Conservation (phyloP, 2,797 vertebrate genomes). For the Poecilia picta region DNA sequence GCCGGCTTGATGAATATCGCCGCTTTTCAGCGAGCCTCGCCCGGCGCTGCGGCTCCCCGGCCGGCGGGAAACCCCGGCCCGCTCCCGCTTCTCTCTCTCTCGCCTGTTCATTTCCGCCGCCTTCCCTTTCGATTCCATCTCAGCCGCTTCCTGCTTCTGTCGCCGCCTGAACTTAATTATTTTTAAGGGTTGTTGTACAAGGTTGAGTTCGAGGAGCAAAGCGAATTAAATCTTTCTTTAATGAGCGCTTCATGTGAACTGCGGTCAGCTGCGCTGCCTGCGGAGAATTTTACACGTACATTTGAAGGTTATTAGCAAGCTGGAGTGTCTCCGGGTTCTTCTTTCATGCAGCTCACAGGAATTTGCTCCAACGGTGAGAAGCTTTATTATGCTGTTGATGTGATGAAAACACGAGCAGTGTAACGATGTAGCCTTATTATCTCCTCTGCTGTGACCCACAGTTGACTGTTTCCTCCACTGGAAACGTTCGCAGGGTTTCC, state of each 20-base stretch:
- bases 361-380: slow-evolving; percentile 20
- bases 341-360: slow-evolving; percentile 21
- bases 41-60: slow-evolving; percentile 41
- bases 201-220: slow-evolving; percentile 4
- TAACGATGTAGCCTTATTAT: slow-evolving; percentile 30
- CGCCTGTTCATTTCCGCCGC: slow-evolving; percentile 55
- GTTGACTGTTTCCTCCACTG: slow-evolving; percentile 23
- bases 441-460: slow-evolving; percentile 52
- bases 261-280: not conserved
- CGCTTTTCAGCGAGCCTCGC: slow-evolving; percentile 49
- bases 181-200: slow-evolving; percentile 17
- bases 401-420: slow-evolving; percentile 47
- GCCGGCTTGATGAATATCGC: slow-evolving; percentile 69
- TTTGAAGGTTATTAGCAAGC: slow-evolving; percentile 37
- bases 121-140: slow-evolving; percentile 31
- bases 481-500: not conserved
- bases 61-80: slow-evolving; percentile 40
- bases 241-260: slow-evolving; percentile 19
- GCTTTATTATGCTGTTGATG: slow-evolving; percentile 27
- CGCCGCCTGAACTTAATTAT: slow-evolving; percentile 14
- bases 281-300: slow-evolving; percentile 7
- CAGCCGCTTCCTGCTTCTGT: slow-evolving; percentile 51
- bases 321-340: slow-evolving; percentile 17
- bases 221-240: slow-evolving; percentile 23
- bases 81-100: slow-evolving; percentile 29